Conservation (phyloP, 1,140 invertebrate genomes). For the Drosophila teissieri region DNA sequence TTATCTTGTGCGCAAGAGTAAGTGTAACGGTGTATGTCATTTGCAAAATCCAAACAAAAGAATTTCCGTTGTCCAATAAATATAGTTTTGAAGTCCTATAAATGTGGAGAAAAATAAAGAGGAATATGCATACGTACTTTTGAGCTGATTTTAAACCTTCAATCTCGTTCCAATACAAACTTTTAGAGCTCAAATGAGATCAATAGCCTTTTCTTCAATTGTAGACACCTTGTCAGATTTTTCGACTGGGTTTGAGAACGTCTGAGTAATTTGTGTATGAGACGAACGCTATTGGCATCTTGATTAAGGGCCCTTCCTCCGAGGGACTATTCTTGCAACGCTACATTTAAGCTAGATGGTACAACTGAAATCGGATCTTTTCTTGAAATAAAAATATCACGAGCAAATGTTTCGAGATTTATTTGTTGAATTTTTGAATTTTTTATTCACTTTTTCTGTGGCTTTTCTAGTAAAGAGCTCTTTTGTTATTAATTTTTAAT, state of each 20-base stretch:
- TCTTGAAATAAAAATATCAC: constrained; percentile 75
- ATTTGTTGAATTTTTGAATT: constrained; percentile 59
- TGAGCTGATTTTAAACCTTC: constrained; percentile 10
- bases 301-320: constrained; percentile 51
- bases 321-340: constrained; percentile 18
- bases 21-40: too few species aligned
- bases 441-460: constrained; percentile 64
- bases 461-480: constrained; percentile 61
- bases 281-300: constrained; percentile 4
- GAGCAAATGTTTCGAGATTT: constrained; percentile 72
- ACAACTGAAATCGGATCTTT: constrained; percentile 71
- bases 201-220: constrained; percentile 21
- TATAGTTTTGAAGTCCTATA: constrained; percentile 7
- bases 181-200: constrained; percentile 17
- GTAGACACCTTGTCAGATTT: constrained; percentile 8
- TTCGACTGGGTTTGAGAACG: constrained; percentile 15
- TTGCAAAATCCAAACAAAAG: too few species aligned
- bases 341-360: constrained; percentile 38
- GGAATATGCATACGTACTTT: constrained; percentile 14
- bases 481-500: constrained; percentile 43
- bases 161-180: constrained; percentile 29
- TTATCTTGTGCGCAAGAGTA: too few species aligned
- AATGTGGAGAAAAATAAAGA: constrained; percentile 8
- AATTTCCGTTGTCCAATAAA: background rate
- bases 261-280: constrained; percentile 14